Conservation (phyloP, 2,888 invertebrate species). For the Agriopis aurantiaria region DNA sequence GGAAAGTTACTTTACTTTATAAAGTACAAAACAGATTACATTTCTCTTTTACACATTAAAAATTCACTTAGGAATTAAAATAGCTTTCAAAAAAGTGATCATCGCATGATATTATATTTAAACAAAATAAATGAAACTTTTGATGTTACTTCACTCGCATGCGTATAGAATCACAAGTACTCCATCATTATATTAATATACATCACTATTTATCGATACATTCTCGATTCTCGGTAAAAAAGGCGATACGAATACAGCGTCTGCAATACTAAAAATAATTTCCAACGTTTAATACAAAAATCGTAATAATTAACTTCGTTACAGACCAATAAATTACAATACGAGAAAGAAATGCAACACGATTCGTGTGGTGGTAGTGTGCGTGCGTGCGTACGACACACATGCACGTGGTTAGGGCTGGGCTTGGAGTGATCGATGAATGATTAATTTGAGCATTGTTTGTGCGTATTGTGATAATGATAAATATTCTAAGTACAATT, state of each 20-base stretch:
- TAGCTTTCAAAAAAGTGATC: background rate
- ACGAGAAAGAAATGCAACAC: slow-evolving; percentile 83
- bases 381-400: slow-evolving; percentile 48
- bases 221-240: slow-evolving; percentile 75
- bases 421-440: slow-evolving; percentile 11
- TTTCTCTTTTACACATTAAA: too few relatives aligned
- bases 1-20: too few relatives aligned
- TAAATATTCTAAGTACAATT: background rate
- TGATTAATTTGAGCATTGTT: slow-evolving; percentile 16
- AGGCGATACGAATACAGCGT: slow-evolving; percentile 58
- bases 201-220: slow-evolving; percentile 53
- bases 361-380: slow-evolving; percentile 59
- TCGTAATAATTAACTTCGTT: slow-evolving; percentile 86
- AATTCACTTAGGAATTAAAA: too few relatives aligned
- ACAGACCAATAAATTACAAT: slow-evolving; percentile 86
- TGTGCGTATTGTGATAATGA: slow-evolving; percentile 1
- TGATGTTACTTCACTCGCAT: slow-evolving; percentile 14
- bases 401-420: slow-evolving; percentile 53
- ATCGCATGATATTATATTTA: slow-evolving; percentile 9
- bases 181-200: slow-evolving; percentile 51
- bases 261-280: slow-evolving; percentile 84
- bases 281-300: slow-evolving; percentile 87
- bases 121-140: slow-evolving; percentile 22
- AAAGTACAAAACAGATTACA: too few relatives aligned
- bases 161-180: slow-evolving; percentile 44